A percentile compares a stretch with the other conserved stretches of the same genome.
These are phyloP conservation scores for Elephantulus edwardii DNA, from an alignment of 2,113 vertebrate genomes.

Conservation along the genomic window DNA sequence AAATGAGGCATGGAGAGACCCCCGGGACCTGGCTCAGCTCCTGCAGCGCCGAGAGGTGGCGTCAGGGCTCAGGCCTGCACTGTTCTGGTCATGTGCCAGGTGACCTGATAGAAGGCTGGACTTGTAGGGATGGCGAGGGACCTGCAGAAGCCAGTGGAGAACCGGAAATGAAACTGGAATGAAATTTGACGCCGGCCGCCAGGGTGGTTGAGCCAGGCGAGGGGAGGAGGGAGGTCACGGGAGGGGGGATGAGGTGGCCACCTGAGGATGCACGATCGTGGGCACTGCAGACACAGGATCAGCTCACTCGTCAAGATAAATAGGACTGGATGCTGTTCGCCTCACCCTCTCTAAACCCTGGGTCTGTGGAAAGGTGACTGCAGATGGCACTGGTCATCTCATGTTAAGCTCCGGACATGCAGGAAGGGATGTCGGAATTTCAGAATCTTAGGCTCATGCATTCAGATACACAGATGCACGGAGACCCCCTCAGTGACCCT, in stretches of 20 bases:
- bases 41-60: rapidly evolving
- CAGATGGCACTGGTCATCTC: constrained; percentile 52
- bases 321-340: background rate
- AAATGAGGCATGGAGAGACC: background rate
- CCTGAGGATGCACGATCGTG: too few relatives aligned
- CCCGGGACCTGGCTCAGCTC: background rate
- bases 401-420: background rate
- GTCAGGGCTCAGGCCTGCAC: background rate
- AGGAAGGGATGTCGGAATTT: background rate
- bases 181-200: background rate
- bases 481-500: background rate
- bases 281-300: background rate
- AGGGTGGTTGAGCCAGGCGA: background rate
- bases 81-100: background rate
- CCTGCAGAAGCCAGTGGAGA: background rate
- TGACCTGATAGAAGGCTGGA: background rate
- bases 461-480: background rate
- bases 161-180: constrained; percentile 27
- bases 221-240: background rate
- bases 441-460: background rate
- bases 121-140: background rate
- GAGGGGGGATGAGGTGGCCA: background rate
- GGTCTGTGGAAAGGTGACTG: constrained; percentile 47
- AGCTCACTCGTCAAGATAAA: background rate
- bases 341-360: background rate